phyloP scores from a whole-genome alignment of 1,140 invertebrate genomes.

The Lepidurus apus region DNA sequence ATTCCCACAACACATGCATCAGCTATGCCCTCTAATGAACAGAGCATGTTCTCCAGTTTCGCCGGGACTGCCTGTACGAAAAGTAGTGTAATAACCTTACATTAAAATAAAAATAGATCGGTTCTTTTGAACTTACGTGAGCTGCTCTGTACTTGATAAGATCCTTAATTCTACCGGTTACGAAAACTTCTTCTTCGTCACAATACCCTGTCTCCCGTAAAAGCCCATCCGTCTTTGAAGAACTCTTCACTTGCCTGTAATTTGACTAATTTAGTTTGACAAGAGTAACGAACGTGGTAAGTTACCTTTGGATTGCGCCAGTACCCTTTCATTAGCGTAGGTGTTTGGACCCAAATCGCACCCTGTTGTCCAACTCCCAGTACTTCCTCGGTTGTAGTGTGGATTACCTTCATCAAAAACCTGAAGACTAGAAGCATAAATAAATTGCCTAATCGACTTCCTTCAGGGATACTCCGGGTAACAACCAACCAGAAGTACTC shows the following conservation, averaged over 20 bases:
- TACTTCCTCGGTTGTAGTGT: not conserved
- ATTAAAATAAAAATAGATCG: not conserved
- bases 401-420: not conserved
- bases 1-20: conserved; percentile 49
- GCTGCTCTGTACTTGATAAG: conserved; percentile 33
- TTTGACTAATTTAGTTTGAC: conserved; percentile 31
- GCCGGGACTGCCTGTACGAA: conserved; percentile 37
- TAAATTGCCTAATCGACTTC: not conserved
- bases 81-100: no score
- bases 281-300: not conserved
- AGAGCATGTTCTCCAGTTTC: conserved; percentile 41
- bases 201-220: conserved; percentile 47
- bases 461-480: conserved; percentile 1
- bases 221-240: conserved; percentile 48
- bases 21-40: conserved; percentile 44
- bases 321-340: not conserved
- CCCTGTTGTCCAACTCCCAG: not conserved
- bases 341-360: not conserved
- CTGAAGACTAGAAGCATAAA: not conserved
- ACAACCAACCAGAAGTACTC: not conserved
- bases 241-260: conserved; percentile 45
- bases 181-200: conserved; percentile 36
- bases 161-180: conserved; percentile 39
- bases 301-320: not conserved
- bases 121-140: conserved; percentile 5